Conservation (phyloP, 2,888 invertebrate species). For the Helicoverpa assulta region DNA sequence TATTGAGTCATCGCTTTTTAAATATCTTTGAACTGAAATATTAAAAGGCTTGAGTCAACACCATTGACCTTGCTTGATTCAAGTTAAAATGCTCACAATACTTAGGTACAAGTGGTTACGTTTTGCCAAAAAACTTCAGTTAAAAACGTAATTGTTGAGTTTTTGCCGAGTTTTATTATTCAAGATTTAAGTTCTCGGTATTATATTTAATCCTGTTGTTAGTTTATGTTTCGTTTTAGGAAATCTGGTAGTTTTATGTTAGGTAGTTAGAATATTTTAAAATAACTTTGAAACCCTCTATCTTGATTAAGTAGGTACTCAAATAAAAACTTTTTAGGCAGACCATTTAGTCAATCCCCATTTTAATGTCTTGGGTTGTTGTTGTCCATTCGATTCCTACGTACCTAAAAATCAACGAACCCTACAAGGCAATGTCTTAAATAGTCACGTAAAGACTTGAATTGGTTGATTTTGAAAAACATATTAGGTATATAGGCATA, state of each 20-base stretch:
- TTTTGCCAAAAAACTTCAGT: slow-evolving; percentile 33
- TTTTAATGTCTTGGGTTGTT: too few relatives aligned
- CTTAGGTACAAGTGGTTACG: slow-evolving; percentile 6
- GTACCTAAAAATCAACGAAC: too few relatives aligned
- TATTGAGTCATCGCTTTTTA: background rate
- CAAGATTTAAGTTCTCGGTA: slow-evolving; percentile 11
- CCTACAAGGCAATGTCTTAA: too few relatives aligned
- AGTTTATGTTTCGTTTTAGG: background rate
- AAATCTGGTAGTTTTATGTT: background rate
- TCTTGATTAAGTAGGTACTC: too few relatives aligned
- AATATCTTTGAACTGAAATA: slow-evolving; percentile 2
- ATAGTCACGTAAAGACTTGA: too few relatives aligned
- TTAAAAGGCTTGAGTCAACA: slow-evolving; percentile 6
- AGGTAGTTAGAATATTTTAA: too few relatives aligned
- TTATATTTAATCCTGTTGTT: background rate
- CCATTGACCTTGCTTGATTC: slow-evolving; percentile 35
- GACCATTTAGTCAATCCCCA: too few relatives aligned
- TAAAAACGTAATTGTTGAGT: slow-evolving; percentile 33
- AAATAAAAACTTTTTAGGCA: too few relatives aligned
- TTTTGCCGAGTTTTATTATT: slow-evolving; percentile 14
- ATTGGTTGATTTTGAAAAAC: too few relatives aligned
- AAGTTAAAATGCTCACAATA: slow-evolving; percentile 20
- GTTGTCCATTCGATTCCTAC: too few relatives aligned
- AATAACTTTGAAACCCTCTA: too few relatives aligned
- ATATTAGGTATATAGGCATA: too few relatives aligned